Evolutionary conservation across 1,140 invertebrate genomes (phyloP).

Genomic region (Monochamus saltuarius): DNA sequence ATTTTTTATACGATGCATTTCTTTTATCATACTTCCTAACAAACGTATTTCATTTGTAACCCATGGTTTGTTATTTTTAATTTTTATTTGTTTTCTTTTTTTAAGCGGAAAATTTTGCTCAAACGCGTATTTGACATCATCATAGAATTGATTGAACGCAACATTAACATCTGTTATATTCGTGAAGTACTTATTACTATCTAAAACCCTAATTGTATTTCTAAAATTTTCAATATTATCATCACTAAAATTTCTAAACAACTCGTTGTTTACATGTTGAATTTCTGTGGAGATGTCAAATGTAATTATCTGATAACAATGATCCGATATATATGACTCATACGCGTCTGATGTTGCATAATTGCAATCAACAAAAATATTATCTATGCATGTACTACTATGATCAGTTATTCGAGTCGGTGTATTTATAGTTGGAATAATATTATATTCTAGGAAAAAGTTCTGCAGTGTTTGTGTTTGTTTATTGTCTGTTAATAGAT

Average conservation of each 20-base stretch:
- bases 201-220: background rate
- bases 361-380: slow-evolving; percentile 7
- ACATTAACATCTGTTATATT: background rate
- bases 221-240: background rate
- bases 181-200: no score
- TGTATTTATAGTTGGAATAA: background rate
- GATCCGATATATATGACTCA: slow-evolving; percentile 4
- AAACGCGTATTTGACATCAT: background rate
- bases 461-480: slow-evolving; percentile 1
- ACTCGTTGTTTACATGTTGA: background rate
- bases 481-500: slow-evolving; percentile 2
- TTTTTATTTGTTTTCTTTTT: background rate
- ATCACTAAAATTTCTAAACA: background rate
- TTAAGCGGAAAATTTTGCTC: no score
- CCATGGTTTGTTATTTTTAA: background rate
- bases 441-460: slow-evolving; percentile 6
- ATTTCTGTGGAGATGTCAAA: background rate
- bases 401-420: slow-evolving; percentile 8
- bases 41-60: background rate
- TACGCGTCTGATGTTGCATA: background rate
- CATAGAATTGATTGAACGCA: background rate
- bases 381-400: slow-evolving; percentile 11
- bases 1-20: background rate
- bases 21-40: no score
- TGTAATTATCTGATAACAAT: slow-evolving; percentile 2